Conservation (phyloP, 2,113 vertebrate species). For the Siniperca chuatsi region DNA sequence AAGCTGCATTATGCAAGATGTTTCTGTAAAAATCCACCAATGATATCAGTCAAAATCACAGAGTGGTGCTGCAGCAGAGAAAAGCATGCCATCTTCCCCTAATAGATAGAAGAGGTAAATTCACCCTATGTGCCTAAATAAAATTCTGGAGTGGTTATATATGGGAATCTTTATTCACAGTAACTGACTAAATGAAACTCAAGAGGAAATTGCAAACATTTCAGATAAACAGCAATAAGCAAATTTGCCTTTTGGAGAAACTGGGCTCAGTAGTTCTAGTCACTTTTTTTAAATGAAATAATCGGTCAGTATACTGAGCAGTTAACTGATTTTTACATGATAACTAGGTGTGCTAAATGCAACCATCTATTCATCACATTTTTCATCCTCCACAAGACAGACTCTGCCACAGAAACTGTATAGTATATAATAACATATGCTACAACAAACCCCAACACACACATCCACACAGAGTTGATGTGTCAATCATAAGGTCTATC, state of each 20-base stretch:
- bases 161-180: slow-evolving; percentile 5
- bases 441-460: slow-evolving; percentile 45
- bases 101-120: not conserved
- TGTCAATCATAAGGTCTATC: slow-evolving; percentile 83
- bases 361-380: not conserved
- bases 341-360: not conserved
- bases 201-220: not conserved
- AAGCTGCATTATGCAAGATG: not conserved
- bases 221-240: not conserved
- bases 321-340: not conserved
- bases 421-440: slow-evolving; percentile 49
- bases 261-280: not conserved
- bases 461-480: slow-evolving; percentile 50
- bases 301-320: slow-evolving; percentile 4
- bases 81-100: not conserved
- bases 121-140: slow-evolving; percentile 7
- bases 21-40: not conserved
- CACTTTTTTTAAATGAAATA: slow-evolving; percentile 7
- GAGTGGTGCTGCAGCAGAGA: not conserved
- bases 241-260: not conserved
- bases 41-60: not conserved
- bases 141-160: not conserved
- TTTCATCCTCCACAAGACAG: slow-evolving; percentile 3
- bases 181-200: not conserved
- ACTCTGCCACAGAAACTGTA: not conserved